A percentile compares a stretch with the other conserved stretches of the same genome.
Evolutionary conservation across 1,140 invertebrate species (phyloP).

Genomic region (Pomacea maculata): DNA sequence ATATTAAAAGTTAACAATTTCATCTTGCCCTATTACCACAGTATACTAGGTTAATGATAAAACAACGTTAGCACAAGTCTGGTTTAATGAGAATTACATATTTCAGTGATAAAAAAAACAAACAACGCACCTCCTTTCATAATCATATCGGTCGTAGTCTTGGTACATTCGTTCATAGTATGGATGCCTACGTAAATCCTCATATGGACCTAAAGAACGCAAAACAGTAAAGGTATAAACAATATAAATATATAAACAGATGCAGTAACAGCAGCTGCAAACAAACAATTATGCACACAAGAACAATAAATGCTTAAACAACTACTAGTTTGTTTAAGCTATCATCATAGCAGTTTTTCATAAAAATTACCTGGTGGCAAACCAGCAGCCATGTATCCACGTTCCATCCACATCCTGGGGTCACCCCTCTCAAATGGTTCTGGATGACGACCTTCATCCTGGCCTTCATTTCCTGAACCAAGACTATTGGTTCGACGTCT

Average conservation of each 20-base stretch:
- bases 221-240: not conserved
- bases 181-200: constrained; percentile 42
- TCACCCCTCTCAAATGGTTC: constrained; percentile 50
- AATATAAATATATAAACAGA: too few relatives aligned
- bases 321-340: not conserved
- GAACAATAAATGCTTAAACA: not conserved
- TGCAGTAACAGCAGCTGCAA: too few relatives aligned
- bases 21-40: too few relatives aligned
- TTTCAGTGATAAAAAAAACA: not conserved
- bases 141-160: constrained; percentile 53
- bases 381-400: constrained; percentile 35
- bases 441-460: constrained; percentile 44
- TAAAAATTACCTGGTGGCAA: constrained; percentile 28
- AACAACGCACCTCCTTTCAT: constrained; percentile 47
- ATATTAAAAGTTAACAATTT: too few relatives aligned
- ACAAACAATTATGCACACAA: too few relatives aligned
- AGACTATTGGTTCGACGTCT: constrained; percentile 62
- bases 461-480: constrained; percentile 63
- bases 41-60: too few relatives aligned
- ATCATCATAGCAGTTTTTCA: not conserved
- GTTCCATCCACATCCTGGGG: constrained; percentile 45
- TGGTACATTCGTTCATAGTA: constrained; percentile 56
- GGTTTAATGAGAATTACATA: too few relatives aligned
- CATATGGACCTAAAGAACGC: constrained; percentile 41
- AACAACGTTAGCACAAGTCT: too few relatives aligned